Evolutionary conservation across 1,140 invertebrate genomes (phyloP), one percentile per base, ranked within the genome.

Genomic region (Gonioctena quinquepunctata): DNA sequence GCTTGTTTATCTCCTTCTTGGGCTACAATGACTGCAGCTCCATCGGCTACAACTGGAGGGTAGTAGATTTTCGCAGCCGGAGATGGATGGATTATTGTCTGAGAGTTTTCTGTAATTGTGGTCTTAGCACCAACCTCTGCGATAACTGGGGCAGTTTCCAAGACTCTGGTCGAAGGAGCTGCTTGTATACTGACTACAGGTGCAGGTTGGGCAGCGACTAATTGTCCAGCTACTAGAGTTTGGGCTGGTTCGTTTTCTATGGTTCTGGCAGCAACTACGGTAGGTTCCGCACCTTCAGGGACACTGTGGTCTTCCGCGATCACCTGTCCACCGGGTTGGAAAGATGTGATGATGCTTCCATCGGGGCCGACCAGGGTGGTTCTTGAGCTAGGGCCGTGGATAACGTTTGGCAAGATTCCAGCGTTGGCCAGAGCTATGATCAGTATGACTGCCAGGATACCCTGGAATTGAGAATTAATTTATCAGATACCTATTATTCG

Each of bases 301-400:
- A 71, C 65, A 54, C 61, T 72, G n/a, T 57, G 22, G 16, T 68
- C 65, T 19, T 76, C 70, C 18, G 73, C 56, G 8, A 78, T 61
- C 26, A 78, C 72, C 50, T 76, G 66, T 54, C 75, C 76, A 49
- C 76, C 76, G 11, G 68, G 74, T 22, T 66, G 68, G 21, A 61
- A 65, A 5, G 74, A 61, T 13, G 67, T 66, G 61, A 77, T 76
- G 6, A 68, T 42, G 28, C 76, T 77, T 13, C 76, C 76, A 48
- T 77, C 76, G 5, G 76, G 76, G 13, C 75, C 76, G 11, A 76
- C 65, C 8, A 78, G 16, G 33, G 65, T 75, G 27, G 74, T 73
- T 48, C 69, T 70, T 50, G 69, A 62, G 59, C 76, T 75, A 2
- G 74, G 76, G 59, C 74, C 76, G 67, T 76, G 74, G n/a, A 78